Conservation (phyloP, 1,140 invertebrate genomes). For the Drosophila ironensis region DNA sequence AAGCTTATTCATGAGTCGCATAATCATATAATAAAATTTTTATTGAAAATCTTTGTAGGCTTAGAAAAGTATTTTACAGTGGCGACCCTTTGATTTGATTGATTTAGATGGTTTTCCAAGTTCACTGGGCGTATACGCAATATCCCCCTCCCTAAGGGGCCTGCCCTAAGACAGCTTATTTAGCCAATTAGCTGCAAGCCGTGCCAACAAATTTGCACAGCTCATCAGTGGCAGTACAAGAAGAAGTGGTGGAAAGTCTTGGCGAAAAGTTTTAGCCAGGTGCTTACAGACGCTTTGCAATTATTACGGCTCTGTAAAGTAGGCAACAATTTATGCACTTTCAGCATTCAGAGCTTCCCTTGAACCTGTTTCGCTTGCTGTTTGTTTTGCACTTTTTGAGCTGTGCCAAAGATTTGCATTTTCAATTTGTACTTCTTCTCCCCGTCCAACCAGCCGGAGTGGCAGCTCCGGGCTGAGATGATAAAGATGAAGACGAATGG, state of each 20-base stretch:
- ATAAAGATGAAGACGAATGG: slow-evolving; percentile 41
- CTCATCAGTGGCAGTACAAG: slow-evolving; percentile 26
- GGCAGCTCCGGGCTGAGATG: slow-evolving; percentile 9
- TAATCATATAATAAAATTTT: too few species aligned
- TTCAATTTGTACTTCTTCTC: slow-evolving; percentile 58
- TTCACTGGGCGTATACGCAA: slow-evolving; percentile 47
- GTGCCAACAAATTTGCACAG: slow-evolving; percentile 48
- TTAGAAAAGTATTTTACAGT: too few species aligned
- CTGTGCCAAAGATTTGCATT: slow-evolving; percentile 73
- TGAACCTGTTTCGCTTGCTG: slow-evolving; percentile 13
- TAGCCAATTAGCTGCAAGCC: slow-evolving; percentile 58
- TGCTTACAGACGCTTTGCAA: slow-evolving; percentile 71
- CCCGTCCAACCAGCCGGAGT: slow-evolving; percentile 8
- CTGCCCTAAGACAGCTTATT: slow-evolving; percentile 54
- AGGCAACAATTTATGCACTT: slow-evolving; percentile 69
- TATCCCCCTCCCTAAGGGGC: slow-evolving; percentile 16
- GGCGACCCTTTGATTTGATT: too few species aligned
- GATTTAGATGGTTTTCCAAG: too few species aligned
- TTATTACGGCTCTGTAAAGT: slow-evolving; percentile 64
- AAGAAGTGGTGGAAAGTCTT: not conserved
- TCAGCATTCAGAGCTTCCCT: slow-evolving; percentile 1
- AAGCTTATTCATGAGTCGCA: too few species aligned
- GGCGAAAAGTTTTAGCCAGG: slow-evolving; percentile 50
- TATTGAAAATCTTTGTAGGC: too few species aligned
- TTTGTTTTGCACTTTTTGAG: slow-evolving; percentile 75